A percentile compares a stretch with the other conserved stretches of the same genome.
Evolutionary conservation across 2,113 vertebrate species (phyloP).

Genomic region (Elanoides forficatus): DNA sequence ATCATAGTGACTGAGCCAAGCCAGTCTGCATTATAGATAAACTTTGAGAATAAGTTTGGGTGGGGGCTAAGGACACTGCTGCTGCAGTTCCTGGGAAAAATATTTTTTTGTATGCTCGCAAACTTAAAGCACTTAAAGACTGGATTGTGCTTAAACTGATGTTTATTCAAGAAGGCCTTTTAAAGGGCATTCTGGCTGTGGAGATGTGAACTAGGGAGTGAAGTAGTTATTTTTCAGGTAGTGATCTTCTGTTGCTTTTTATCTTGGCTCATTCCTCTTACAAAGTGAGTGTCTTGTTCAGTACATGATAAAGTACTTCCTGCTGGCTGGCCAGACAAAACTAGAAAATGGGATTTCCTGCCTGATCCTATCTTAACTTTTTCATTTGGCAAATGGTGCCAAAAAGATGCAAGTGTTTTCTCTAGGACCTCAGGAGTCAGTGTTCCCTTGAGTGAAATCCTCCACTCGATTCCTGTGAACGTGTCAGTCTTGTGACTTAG

Average conservation of each 20-base stretch:
- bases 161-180: background rate
- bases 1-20: background rate
- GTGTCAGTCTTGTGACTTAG: background rate
- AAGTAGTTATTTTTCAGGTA: background rate
- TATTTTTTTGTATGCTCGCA: background rate
- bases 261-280: background rate
- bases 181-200: background rate
- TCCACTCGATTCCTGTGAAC: background rate
- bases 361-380: background rate
- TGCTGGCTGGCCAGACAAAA: background rate
- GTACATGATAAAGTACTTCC: background rate
- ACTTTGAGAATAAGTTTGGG: background rate
- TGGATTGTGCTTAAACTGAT: background rate
- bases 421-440: background rate
- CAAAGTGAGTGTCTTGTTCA: background rate
- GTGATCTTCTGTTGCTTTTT: background rate
- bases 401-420: background rate
- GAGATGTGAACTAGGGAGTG: background rate
- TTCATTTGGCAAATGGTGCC: background rate
- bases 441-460: background rate
- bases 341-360: conserved; percentile 16
- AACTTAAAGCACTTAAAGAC: background rate
- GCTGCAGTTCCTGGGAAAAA: background rate
- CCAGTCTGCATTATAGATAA: background rate
- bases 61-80: background rate